Evolutionary conservation across 2,797 vertebrate genomes (phyloP).

Genomic region (Xiphophorus birchmanni): DNA sequence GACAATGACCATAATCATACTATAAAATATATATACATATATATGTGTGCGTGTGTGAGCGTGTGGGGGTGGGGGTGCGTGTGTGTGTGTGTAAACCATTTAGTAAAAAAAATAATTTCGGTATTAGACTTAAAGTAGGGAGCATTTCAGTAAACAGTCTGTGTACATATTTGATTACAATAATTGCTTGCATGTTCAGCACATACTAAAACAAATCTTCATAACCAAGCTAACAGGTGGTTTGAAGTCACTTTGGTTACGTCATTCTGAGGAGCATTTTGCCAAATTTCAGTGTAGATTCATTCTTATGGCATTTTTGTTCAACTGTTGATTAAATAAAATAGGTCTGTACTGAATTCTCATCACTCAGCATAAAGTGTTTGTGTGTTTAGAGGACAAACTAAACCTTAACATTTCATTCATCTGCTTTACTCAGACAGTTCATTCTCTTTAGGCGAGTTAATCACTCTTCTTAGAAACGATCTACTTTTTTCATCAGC

Average conservation of each 20-base stretch:
- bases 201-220: background rate
- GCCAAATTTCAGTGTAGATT: background rate
- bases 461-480: constrained; percentile 64
- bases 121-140: too few species aligned
- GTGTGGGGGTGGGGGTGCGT: too few species aligned
- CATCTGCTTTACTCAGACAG: background rate
- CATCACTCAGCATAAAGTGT: too few species aligned
- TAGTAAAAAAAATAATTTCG: background rate
- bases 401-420: background rate
- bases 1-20: background rate
- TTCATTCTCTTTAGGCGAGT: constrained; percentile 27
- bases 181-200: background rate
- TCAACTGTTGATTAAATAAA: constrained; percentile 3
- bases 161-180: background rate
- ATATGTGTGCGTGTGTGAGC: too few species aligned
- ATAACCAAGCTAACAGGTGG: background rate
- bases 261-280: background rate
- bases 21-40: too few species aligned
- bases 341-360: background rate
- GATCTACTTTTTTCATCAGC: constrained; percentile 60
- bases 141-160: background rate
- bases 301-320: background rate
- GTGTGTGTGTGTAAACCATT: background rate
- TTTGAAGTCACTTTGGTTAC: background rate
- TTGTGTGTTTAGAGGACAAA: background rate